A percentile compares a stretch with the other conserved stretches of the same genome.
phyloP scores from a whole-genome alignment of 2,888 invertebrate species.

The Ferdinandea cuprea region DNA sequence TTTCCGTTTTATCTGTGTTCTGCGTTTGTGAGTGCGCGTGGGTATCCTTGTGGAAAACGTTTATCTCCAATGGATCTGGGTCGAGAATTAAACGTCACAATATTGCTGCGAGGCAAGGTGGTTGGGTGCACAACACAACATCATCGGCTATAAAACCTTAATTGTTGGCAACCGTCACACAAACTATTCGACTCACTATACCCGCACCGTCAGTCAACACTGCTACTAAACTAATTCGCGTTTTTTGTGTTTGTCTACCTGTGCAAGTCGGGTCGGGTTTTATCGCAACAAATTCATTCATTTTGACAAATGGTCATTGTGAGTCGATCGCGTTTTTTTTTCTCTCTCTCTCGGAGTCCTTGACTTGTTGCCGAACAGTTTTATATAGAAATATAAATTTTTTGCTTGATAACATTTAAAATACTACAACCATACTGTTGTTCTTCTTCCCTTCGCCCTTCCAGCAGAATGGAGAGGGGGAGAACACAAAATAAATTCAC shows the following conservation, averaged over 20 bases:
- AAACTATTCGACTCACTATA: not conserved
- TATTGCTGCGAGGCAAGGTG: conserved; percentile 22
- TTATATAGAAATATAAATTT: not conserved
- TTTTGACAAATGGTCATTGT: conserved; percentile 22
- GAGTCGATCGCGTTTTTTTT: not conserved
- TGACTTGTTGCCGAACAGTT: conserved; percentile 29
- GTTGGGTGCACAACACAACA: conserved; percentile 15
- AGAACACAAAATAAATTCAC: conserved; percentile 32
- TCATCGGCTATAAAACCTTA: conserved; percentile 28
- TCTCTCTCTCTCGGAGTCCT: not conserved
- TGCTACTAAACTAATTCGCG: conserved; percentile 19
- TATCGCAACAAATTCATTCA: conserved; percentile 6
- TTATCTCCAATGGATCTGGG: conserved; percentile 60
- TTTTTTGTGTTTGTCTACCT: conserved; percentile 6
- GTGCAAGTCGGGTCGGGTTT: not conserved
- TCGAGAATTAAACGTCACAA: conserved; percentile 58
- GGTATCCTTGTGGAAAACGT: conserved; percentile 40
- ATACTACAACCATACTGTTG: not conserved
- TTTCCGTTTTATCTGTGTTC: conserved; percentile 21
- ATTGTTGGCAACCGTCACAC: conserved; percentile 23
- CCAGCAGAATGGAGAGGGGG: not conserved
- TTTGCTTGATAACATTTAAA: not conserved
- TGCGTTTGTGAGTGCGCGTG: too few species aligned
- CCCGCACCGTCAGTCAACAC: not conserved
- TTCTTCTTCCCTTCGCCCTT: too few species aligned